Conservation (phyloP, 53 echinoderm and acorn worm species). For the Antedon mediterranea region DNA sequence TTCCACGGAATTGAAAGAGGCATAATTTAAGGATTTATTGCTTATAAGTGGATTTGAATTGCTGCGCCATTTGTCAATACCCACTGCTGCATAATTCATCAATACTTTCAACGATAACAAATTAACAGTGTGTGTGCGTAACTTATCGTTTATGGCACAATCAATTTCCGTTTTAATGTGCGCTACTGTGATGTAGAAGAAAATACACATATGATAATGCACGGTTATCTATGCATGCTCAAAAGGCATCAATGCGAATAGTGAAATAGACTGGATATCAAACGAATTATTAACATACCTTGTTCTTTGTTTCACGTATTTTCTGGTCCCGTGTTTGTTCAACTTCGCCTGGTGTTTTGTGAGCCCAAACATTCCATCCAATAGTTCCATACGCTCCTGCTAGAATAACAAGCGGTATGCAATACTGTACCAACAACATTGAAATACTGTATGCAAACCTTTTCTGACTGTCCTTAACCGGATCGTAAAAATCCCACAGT, state of each 20-base stretch:
- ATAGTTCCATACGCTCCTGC: conserved; percentile 57
- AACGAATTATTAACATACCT: conserved; percentile 25
- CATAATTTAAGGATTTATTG: background rate
- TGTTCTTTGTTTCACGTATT: conserved; percentile 70
- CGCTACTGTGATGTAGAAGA: too few species aligned
- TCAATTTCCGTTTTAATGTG: too few species aligned
- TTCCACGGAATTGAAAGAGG: background rate
- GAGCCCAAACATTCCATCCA: conserved; percentile 61
- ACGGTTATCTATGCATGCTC: too few species aligned
- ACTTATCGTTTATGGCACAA: too few species aligned
- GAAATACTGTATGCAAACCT: conserved; percentile 35
- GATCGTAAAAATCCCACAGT: conserved; percentile 28
- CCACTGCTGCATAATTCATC: background rate
- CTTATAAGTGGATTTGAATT: background rate
- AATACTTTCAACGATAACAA: background rate
- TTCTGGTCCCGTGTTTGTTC: conserved; percentile 60
- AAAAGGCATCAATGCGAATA: too few species aligned
- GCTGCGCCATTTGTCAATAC: background rate
- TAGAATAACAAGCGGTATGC: conserved; percentile 66
- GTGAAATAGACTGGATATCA: too few species aligned
- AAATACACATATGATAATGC: too few species aligned
- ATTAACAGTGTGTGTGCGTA: too few species aligned
- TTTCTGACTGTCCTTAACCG: background rate
- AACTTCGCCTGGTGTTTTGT: conserved; percentile 77
- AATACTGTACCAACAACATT: conserved; percentile 64